Evolutionary conservation across 2,888 invertebrate species (phyloP), one percentile per base, ranked within the genome.

Genomic region (Coelinius sp.): DNA sequence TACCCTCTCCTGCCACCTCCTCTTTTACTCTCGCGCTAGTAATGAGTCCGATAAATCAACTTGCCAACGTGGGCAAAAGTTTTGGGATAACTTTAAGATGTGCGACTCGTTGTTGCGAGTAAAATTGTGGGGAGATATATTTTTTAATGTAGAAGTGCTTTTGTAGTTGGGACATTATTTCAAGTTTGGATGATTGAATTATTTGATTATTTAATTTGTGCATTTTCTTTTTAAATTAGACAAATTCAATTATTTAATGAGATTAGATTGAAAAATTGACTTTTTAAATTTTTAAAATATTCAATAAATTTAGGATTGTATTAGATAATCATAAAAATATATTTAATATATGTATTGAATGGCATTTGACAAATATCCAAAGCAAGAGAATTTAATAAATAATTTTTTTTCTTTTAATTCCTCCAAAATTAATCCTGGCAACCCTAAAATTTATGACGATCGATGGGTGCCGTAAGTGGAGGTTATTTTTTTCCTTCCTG

Each of bases 41-140:
- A 87, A 87, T 87, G 87, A 87, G 86, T 84, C 85, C 86, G 85
- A 87, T 87, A 87, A 87, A 87, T 87, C 87, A 87, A 86, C 85
- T n/a, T 82, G 86, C 81, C 81, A 86, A 83, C 84, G 81, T 83
- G 83, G 84, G 86, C 86, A 83, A 82, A 85, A 86, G 86, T 82
- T 87, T 68, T 84, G 76, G 85, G 84, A 85, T 84, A 86, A 86
- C 85, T 86, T 81, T 77, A 77, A 81, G 79, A 78, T 80, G 79
- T 79, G 79, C n/a, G 65, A 62, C 59, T 41, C 52, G 59, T 59
- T 41, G 41, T 41, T 41, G n/a, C 63, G 63, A 41, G 41, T 38
- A 63, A 22, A 63, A 63, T 63, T 20, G 10, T n/a, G 12, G 41
- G 41, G 63, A 63, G 41, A 63, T 25, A 38, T 41, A 22, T 41